Percentiles rank a stretch among this genome's conserved stretches.
phyloP scores from a whole-genome alignment of 2,797 vertebrate species.

The Neopelma chrysocephalum region DNA sequence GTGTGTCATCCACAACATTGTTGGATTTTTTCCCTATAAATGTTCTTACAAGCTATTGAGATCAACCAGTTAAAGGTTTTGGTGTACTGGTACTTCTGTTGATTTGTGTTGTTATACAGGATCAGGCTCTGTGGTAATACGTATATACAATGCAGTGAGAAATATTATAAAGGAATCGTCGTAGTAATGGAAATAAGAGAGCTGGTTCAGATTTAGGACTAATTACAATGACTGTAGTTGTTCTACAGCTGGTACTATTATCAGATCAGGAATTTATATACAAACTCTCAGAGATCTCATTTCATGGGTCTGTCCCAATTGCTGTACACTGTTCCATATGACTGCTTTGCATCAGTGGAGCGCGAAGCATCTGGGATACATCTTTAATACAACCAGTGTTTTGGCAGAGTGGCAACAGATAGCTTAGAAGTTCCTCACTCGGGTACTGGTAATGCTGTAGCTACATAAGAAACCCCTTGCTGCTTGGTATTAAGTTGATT shows the following conservation, averaged over 20 bases:
- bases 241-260: not conserved
- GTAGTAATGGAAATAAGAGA: not conserved
- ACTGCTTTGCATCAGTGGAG: not conserved
- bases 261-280: not conserved
- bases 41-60: not conserved
- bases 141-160: not conserved
- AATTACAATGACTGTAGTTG: not conserved
- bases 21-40: not conserved
- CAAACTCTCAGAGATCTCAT: not conserved
- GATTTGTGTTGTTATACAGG: not conserved
- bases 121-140: not conserved
- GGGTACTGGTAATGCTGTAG: not conserved
- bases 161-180: not conserved
- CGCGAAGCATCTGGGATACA: not conserved
- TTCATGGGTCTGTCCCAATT: not conserved
- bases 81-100: not conserved
- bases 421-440: not conserved
- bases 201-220: not conserved
- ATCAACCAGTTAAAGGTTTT: not conserved
- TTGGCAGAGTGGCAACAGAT: not conserved
- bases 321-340: not conserved
- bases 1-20: rapidly evolving
- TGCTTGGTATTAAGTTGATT: not conserved
- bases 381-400: not conserved
- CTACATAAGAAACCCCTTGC: not conserved